phyloP scores from a whole-genome alignment of 2,888 invertebrate species.

The Pasiphila rectangulata region DNA sequence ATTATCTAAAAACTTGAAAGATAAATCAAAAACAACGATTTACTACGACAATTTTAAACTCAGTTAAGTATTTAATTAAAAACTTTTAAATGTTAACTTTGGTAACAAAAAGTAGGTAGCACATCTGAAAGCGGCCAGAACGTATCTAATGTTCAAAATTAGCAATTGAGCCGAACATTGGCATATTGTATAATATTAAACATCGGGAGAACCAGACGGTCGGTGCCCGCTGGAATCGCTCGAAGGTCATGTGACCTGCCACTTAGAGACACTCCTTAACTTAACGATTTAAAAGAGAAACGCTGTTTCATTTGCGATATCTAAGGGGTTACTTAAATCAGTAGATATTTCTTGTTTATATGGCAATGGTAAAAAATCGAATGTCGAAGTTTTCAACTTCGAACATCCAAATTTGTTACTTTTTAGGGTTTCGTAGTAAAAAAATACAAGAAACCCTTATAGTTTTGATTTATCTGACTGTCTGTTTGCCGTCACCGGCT shows the following conservation, averaged over 20 bases:
- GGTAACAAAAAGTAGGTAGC: too few relatives aligned
- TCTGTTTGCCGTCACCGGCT: too few relatives aligned
- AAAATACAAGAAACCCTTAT: too few relatives aligned
- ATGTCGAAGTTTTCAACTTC: too few relatives aligned
- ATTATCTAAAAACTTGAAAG: neutral
- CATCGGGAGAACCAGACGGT: conserved; percentile 34
- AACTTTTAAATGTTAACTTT: too few relatives aligned
- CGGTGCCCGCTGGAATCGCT: conserved; percentile 37
- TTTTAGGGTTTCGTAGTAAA: too few relatives aligned
- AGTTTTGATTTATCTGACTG: too few relatives aligned
- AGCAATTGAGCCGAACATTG: conserved; percentile 4
- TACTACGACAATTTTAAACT: neutral
- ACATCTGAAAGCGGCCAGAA: conserved; percentile 10
- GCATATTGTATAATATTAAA: conserved; percentile 18
- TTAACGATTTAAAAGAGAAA: neutral
- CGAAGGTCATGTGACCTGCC: conserved; percentile 33
- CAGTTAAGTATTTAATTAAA: neutral
- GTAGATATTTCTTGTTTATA: too few relatives aligned
- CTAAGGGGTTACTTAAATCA: too few relatives aligned
- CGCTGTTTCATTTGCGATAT: too few relatives aligned
- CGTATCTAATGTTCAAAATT: conserved; percentile 8
- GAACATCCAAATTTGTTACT: too few relatives aligned
- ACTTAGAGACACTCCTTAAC: neutral
- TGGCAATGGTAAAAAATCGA: too few relatives aligned
- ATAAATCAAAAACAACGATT: neutral